phyloP scores from a whole-genome alignment of 2,797 vertebrate genomes.

The Lates japonicus region DNA sequence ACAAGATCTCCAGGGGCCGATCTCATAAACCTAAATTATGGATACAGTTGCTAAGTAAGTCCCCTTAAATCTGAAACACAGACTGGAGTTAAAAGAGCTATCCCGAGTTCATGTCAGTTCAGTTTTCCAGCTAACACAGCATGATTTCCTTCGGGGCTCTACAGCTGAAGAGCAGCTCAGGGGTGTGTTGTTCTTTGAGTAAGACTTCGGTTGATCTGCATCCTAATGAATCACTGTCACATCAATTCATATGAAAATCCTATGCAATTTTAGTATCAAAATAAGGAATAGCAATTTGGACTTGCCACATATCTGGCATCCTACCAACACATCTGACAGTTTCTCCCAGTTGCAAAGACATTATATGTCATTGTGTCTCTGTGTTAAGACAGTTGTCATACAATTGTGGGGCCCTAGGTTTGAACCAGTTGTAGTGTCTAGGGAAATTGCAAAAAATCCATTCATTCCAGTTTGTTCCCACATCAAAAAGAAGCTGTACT shows the following conservation, averaged over 20 bases:
- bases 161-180: slow-evolving; percentile 39
- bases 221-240: slow-evolving; percentile 45
- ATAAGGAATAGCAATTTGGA: slow-evolving; percentile 20
- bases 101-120: slow-evolving; percentile 20
- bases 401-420: neutral
- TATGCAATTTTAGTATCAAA: neutral
- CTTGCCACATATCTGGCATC: slow-evolving; percentile 5
- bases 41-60: slow-evolving; percentile 35
- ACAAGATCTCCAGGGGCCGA: neutral
- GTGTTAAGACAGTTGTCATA: neutral
- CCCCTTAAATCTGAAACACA: slow-evolving; percentile 28
- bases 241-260: slow-evolving; percentile 19
- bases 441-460: neutral
- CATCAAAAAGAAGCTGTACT: neutral
- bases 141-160: slow-evolving; percentile 32
- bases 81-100: slow-evolving; percentile 6
- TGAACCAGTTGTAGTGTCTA: neutral
- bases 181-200: slow-evolving; percentile 43
- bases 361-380: neutral
- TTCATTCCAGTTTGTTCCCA: neutral
- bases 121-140: slow-evolving; percentile 30
- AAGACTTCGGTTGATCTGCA: slow-evolving; percentile 36
- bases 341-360: neutral
- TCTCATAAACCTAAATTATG: slow-evolving; percentile 24
- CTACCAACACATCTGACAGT: slow-evolving; percentile 6